These are phyloP conservation scores for Notothenia rossii DNA, from an alignment of 2,113 vertebrate genomes.

Conservation along the genomic window DNA sequence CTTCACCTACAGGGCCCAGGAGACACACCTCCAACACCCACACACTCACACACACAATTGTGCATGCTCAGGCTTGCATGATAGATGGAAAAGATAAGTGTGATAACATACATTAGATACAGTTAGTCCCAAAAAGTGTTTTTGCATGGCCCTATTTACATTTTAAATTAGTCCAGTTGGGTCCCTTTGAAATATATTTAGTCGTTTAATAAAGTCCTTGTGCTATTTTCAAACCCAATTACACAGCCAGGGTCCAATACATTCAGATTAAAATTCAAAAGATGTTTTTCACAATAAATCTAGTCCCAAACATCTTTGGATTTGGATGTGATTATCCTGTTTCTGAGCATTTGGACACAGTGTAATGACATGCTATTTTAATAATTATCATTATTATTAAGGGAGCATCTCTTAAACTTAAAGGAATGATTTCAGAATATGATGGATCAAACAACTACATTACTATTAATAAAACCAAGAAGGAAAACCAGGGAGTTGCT, in stretches of 20 bases:
- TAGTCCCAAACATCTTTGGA: not conserved
- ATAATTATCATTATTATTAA: not conserved
- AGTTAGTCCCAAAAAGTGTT: slow-evolving; percentile 13
- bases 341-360: too few relatives aligned
- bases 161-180: not conserved
- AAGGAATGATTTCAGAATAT: not conserved
- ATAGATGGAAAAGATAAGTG: slow-evolving; percentile 33
- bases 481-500: slow-evolving; percentile 12
- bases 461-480: not conserved
- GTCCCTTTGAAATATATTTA: not conserved
- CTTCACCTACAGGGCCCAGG: slow-evolving; percentile 46
- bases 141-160: not conserved
- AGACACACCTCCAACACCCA: slow-evolving; percentile 56
- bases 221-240: not conserved
- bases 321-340: not conserved
- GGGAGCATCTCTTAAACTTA: too few relatives aligned
- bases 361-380: not conserved
- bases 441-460: slow-evolving; percentile 3
- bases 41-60: slow-evolving; percentile 13
- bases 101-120: slow-evolving; percentile 21
- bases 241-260: not conserved
- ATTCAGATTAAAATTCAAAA: not conserved
- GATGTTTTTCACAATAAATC: not conserved
- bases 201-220: not conserved
- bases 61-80: slow-evolving; percentile 58